Evolutionary conservation across 1,140 invertebrate species (phyloP).

Genomic region (Aradophagus sp.): DNA sequence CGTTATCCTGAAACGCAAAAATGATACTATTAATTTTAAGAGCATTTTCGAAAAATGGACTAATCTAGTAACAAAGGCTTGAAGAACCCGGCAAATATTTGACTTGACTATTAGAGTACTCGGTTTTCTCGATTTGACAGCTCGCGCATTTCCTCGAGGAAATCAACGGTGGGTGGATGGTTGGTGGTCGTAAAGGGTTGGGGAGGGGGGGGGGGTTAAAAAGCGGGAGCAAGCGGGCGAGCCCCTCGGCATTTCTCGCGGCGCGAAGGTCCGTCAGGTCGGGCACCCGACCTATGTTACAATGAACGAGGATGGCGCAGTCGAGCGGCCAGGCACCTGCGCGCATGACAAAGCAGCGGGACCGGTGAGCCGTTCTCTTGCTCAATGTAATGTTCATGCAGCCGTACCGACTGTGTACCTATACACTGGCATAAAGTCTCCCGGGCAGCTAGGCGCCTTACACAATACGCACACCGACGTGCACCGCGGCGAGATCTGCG

Average conservation of each 20-base stretch:
- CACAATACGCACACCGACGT: constrained; percentile 50
- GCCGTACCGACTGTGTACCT: constrained; percentile 34
- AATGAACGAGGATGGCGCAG: constrained; percentile 49
- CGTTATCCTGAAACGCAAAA: too few relatives aligned
- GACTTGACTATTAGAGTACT: too few relatives aligned
- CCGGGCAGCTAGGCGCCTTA: constrained; percentile 54
- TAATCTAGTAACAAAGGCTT: too few relatives aligned
- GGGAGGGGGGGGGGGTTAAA: not conserved
- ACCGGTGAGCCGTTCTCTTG: constrained; percentile 52
- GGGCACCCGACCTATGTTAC: constrained; percentile 42
- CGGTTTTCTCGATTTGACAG: too few relatives aligned
- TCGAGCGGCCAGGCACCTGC: constrained; percentile 42
- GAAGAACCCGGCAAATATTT: too few relatives aligned
- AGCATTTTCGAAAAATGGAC: too few relatives aligned
- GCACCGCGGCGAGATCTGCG: constrained; percentile 35
- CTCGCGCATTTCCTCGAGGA: too few relatives aligned
- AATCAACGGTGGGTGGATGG: too few relatives aligned
- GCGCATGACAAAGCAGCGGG: constrained; percentile 59
- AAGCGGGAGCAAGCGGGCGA: not conserved
- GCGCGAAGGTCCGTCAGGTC: too few relatives aligned
- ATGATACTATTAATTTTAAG: too few relatives aligned
- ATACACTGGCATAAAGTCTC: constrained; percentile 45
- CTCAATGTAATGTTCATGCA: constrained; percentile 56
- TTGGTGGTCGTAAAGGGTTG: not conserved
- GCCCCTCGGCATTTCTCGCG: too few relatives aligned